Conservation (phyloP, 2,888 invertebrate species). For the Nephrotoma appendiculata region DNA sequence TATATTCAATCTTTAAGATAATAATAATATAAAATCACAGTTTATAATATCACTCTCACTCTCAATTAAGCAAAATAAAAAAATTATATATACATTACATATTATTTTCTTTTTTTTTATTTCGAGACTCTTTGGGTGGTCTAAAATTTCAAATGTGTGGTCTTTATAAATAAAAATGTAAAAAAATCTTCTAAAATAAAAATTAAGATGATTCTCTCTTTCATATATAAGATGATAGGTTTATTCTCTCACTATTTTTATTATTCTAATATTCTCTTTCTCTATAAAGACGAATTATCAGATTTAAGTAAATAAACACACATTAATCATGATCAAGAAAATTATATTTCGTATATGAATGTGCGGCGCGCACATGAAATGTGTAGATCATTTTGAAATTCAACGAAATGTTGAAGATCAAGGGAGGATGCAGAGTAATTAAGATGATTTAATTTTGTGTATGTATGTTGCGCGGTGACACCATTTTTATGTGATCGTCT, state of each 20-base stretch:
- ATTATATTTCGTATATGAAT: background rate
- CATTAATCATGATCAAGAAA: background rate
- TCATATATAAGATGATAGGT: background rate
- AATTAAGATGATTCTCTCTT: background rate
- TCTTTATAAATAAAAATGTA: slow-evolving; percentile 31
- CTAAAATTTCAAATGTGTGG: slow-evolving; percentile 32
- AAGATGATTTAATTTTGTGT: background rate
- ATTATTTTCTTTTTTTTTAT: background rate
- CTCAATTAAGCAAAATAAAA: background rate
- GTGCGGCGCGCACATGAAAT: background rate
- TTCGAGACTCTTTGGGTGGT: slow-evolving; percentile 26
- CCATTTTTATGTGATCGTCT: background rate
- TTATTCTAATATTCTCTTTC: background rate
- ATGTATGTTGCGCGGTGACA: background rate
- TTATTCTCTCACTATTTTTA: background rate
- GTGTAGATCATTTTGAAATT: background rate
- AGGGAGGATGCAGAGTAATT: background rate
- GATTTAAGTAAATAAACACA: background rate
- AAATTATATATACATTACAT: background rate
- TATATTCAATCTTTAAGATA: background rate
- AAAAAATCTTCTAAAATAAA: background rate
- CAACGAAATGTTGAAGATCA: background rate
- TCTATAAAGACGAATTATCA: background rate
- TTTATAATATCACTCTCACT: slow-evolving; percentile 1
- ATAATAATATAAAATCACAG: background rate